Percentiles rank a stretch among this genome's conserved stretches.
Conservation (phyloP, 2,797 vertebrate species). For the Antennarius maculatus region DNA sequence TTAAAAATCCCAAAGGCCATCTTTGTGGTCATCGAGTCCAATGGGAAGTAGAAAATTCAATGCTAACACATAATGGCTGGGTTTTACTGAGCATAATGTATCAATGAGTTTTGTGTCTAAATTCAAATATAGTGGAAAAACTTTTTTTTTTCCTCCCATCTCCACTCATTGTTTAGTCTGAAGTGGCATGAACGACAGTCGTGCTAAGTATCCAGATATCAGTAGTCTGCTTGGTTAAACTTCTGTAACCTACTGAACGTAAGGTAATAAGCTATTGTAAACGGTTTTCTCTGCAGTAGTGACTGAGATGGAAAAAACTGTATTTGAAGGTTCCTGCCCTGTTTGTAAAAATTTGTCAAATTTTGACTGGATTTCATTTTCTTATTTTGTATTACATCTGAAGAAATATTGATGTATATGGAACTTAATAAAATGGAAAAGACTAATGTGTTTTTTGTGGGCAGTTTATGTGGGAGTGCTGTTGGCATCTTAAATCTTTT, state of each 20-base stretch:
- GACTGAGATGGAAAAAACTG: slow-evolving; percentile 78
- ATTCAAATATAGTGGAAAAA: slow-evolving; percentile 49
- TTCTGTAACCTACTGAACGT: slow-evolving; percentile 62
- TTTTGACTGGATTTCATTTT: slow-evolving; percentile 85
- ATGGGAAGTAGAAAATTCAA: slow-evolving; percentile 40
- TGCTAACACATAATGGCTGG: slow-evolving; percentile 37
- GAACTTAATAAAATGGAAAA: slow-evolving; percentile 98
- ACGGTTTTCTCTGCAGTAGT: slow-evolving; percentile 79
- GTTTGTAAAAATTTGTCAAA: slow-evolving; percentile 96
- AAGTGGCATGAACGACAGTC: slow-evolving; percentile 64
- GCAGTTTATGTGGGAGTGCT: not conserved
- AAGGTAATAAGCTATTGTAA: slow-evolving; percentile 69
- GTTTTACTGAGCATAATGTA: slow-evolving; percentile 54
- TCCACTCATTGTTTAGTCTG: slow-evolving; percentile 57
- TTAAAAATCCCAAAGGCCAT: slow-evolving; percentile 50
- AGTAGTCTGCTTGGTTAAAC: slow-evolving; percentile 62
- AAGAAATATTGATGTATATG: slow-evolving; percentile 99
- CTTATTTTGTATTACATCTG: slow-evolving; percentile 95
- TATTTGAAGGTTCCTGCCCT: slow-evolving; percentile 93
- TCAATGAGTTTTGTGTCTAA: slow-evolving; percentile 54
- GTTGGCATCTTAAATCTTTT: not conserved
- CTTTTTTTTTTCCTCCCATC: slow-evolving; percentile 39
- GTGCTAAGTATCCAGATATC: slow-evolving; percentile 56
- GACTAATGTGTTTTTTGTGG: slow-evolving; percentile 50
- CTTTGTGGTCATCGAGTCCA: slow-evolving; percentile 45